These are phyloP conservation scores for Poicephalus gulielmi DNA, from an alignment of 2,113 vertebrate genomes.

Conservation along the genomic window DNA sequence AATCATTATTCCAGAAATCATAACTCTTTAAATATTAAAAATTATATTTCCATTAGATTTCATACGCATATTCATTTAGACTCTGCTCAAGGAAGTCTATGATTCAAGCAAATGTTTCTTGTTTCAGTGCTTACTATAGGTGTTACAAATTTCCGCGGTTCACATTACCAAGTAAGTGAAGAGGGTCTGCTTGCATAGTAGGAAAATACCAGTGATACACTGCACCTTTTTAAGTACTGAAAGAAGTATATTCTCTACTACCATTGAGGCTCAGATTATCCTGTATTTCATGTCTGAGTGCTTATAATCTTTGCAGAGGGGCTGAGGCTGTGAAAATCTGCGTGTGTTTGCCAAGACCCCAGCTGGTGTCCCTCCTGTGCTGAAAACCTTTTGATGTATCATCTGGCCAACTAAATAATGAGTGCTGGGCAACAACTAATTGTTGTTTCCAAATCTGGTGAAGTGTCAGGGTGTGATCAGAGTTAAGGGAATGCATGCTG, in stretches of 20 bases:
- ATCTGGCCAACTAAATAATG: background rate
- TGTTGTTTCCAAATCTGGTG: background rate
- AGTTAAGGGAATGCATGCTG: background rate
- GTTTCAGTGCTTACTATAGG: background rate
- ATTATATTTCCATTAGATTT: background rate
- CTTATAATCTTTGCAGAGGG: background rate
- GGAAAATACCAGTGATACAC: background rate
- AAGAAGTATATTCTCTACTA: background rate
- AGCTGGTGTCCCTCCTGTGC: background rate
- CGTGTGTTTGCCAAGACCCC: background rate
- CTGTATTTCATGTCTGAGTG: background rate
- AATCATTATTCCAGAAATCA: background rate
- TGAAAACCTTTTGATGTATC: conserved; percentile 16
- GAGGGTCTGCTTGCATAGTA: background rate
- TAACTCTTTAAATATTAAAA: background rate
- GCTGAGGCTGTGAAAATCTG: background rate
- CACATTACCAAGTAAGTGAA: background rate
- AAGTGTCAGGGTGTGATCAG: background rate
- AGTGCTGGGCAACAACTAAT: background rate
- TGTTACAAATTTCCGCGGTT: background rate
- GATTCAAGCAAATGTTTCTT: background rate
- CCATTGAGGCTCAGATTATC: background rate
- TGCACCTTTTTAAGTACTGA: background rate
- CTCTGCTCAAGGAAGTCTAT: background rate
- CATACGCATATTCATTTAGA: background rate